A percentile compares a stretch with the other conserved stretches of the same genome.
These are phyloP conservation scores for Talpa occidentalis DNA, from an alignment of 2,113 vertebrate genomes.

Conservation along the genomic window DNA sequence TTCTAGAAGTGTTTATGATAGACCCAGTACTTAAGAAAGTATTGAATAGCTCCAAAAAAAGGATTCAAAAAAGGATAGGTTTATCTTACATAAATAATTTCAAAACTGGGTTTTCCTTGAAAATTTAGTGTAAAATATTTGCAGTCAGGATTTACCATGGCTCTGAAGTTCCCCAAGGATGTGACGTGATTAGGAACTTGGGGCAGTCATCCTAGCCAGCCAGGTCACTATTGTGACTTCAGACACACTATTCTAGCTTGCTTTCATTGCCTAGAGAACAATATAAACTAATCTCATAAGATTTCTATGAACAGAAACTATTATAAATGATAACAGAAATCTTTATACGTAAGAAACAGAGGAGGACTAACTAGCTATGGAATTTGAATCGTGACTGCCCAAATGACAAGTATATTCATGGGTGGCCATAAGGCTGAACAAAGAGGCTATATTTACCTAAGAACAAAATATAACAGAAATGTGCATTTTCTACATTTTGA, in stretches of 20 bases:
- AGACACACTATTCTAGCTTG: background rate
- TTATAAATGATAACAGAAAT: background rate
- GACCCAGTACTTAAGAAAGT: background rate
- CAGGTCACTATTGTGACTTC: background rate
- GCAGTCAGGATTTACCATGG: background rate
- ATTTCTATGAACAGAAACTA: background rate
- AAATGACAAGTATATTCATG: background rate
- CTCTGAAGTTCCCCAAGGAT: background rate
- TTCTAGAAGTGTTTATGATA: background rate
- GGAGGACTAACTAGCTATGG: background rate
- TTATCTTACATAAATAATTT: slow-evolving; percentile 21
- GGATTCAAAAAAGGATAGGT: background rate
- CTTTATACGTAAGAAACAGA: background rate
- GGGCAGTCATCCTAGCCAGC: background rate
- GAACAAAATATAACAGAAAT: background rate
- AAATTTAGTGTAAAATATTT: background rate
- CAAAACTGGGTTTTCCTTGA: background rate
- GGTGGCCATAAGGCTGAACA: background rate
- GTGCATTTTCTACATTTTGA: background rate
- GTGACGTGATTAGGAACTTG: background rate
- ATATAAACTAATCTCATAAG: background rate
- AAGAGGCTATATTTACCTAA: background rate
- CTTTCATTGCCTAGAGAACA: background rate
- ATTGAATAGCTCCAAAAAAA: slow-evolving; percentile 1
- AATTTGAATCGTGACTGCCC: background rate